Evolutionary conservation across 2,797 vertebrate genomes (phyloP).

Genomic region (Eulemur rubriventer): DNA sequence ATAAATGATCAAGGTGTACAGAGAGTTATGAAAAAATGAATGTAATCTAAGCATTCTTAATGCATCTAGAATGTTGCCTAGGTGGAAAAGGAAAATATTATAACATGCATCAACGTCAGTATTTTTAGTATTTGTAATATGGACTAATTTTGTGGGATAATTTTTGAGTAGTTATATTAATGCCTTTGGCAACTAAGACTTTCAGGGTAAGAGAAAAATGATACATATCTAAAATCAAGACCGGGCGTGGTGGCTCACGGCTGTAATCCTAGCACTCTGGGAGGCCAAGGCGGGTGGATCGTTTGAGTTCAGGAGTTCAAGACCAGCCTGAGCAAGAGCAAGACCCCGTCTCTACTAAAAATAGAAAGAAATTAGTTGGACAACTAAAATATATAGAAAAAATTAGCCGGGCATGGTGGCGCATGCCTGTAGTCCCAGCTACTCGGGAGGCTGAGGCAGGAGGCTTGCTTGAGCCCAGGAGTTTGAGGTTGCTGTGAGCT

Average conservation of each 20-base stretch:
- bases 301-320: too few relatives aligned
- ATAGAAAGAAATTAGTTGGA: too few relatives aligned
- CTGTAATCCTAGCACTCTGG: too few relatives aligned
- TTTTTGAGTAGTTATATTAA: background rate
- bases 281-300: too few relatives aligned
- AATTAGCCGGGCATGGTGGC: too few relatives aligned
- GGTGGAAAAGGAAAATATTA: background rate
- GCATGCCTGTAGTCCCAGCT: too few relatives aligned
- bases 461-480: too few relatives aligned
- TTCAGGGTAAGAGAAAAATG: background rate
- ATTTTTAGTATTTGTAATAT: background rate
- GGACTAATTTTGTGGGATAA: background rate
- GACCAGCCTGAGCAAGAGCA: too few relatives aligned
- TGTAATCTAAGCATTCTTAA: background rate
- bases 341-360: too few relatives aligned
- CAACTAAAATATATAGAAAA: too few relatives aligned
- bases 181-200: background rate
- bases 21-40: background rate
- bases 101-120: background rate
- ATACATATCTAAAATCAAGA: background rate
- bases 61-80: background rate
- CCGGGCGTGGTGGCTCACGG: fast-evolving
- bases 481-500: too few relatives aligned
- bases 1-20: background rate
- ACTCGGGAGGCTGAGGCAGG: too few relatives aligned